Conservation (phyloP, 1,140 invertebrate genomes). For the Heliconius himera region DNA sequence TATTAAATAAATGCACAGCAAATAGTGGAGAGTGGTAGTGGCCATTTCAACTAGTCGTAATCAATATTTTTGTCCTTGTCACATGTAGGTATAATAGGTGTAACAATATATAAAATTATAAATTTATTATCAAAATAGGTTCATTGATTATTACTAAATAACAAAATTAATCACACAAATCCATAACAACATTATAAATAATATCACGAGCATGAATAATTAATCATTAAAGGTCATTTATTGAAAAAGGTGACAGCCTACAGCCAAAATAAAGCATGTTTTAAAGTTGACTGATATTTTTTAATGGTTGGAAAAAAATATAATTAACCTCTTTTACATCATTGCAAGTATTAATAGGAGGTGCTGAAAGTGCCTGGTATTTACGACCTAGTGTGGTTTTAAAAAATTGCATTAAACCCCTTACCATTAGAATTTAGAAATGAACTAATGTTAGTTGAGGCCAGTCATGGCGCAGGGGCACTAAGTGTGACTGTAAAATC, state of each 20-base stretch:
- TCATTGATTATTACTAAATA: not conserved
- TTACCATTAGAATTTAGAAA: no score
- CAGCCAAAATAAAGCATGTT: not conserved
- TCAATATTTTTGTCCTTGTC: not conserved
- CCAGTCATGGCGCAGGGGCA: no score
- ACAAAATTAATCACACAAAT: not conserved
- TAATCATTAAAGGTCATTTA: not conserved
- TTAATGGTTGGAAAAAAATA: no score
- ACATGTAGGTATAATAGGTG: not conserved
- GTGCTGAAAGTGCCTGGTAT: no score
- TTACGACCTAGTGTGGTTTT: no score
- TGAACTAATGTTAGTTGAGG: no score
- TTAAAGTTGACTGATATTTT: no score
- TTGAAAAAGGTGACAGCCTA: not conserved
- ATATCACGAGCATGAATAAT: not conserved
- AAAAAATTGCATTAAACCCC: no score
- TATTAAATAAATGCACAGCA: not conserved
- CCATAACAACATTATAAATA: not conserved
- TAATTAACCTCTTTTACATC: no score
- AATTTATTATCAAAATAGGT: not conserved
- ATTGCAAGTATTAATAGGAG: no score
- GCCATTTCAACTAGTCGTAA: not conserved
- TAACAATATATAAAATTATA: not conserved
- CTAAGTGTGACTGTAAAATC: no score
- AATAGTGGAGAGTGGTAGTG: not conserved